Evolutionary conservation across 2,888 invertebrate species (phyloP), one percentile per base, ranked within the genome.

Genomic region (Harmothoe impar): DNA sequence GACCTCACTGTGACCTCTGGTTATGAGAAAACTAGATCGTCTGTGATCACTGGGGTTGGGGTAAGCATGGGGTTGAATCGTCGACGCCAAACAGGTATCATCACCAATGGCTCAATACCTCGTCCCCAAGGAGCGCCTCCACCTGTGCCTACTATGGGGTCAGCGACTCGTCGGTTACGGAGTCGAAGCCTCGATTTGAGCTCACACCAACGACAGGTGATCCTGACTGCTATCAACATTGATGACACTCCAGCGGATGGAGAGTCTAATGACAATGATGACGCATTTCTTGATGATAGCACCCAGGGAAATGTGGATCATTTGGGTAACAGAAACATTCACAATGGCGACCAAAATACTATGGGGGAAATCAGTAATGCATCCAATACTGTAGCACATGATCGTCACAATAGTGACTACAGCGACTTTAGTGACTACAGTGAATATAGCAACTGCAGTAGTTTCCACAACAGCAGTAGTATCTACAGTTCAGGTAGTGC

Each of bases 351-450:
- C 10, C 43, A 43, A 10, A 81, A 43, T 81, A 10, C 1, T 35
- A 33, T 3, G 10, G 35, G 43, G 31, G 43, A 81, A 15, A 10
- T 33, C 43, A n/a, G 81, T 3, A 43, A 81, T 81, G 33, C 35
- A 12, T n/a, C 29, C 7, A 17, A 3, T 17, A 72, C 3, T 31
- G 81, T 17, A 5, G 35, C 17, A 1, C 81, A 35, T 17, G 81
- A 81, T 0, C 15, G 81, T 15, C 1, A 33, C 33, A 35, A 81
- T n/a, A 81, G 81, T 43, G 43, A 81, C 25, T 81, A 81, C 81
- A 81, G 81, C 20, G 81, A 81, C 43, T 81, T 81, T n/a, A 81
- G 81, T 81, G 81, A 81, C 43, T 81, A 35, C 20, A 81, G 81
- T 81, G 81, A 81, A 15, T 81, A 35, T 20, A 81, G 81, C 43